Base-by-base conservation (phyloP, 2,113 vertebrate species). In the Chionodraco myersi region DNA sequence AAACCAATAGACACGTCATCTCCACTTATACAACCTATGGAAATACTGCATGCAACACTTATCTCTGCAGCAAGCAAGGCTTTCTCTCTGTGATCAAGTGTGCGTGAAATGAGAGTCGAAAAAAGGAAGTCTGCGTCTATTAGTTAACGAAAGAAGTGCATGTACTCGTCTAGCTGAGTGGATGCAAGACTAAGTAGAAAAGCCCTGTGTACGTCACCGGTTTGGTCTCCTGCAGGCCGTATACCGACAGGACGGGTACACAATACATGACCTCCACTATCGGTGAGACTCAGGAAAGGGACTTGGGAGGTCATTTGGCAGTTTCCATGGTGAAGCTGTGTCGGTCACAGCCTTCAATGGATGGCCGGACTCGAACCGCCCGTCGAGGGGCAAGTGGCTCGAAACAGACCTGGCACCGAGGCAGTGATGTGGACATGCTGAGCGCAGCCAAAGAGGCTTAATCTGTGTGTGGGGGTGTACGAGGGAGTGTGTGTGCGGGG, bases 181-280 rank as follows among this genome's bases (percentile, higher is more conserved):
- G 9, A 18, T 45, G 47, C 52, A 49, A 60, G 53, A 52, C 5
- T 0, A n/a, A 49, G 65, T 7, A 56, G 26, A 11, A 62, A 66
- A 69, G 57, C 47, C 57, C 3, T 26, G 21, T 79, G 30, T 34
- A 10, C 41, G 78, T 34, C 30, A 12, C 2, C 23, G 3, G 12
- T 53, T 71, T 36, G 54, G 36, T 51, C 61, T 67, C 71, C 65
- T 71, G 75, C 65, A 26, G 71, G 18, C 75, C 77, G 82, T 34
- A 75, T 86, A 69, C 79, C 59, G 63, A 89, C 82, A 76, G 72
- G 88, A 82, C 70, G 77, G 76, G 66, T 80, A 86, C 88, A 75
- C 49, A 65, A 77, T 76, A 45, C 86, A 14, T 83, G 84, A 91
- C 85, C 89, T 90, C 86, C 70, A 9, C 69, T 54, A 47, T 36